These are phyloP conservation scores for Pomatorhinus ruficollis DNA, from an alignment of 2,113 vertebrate species.

Conservation along the genomic window DNA sequence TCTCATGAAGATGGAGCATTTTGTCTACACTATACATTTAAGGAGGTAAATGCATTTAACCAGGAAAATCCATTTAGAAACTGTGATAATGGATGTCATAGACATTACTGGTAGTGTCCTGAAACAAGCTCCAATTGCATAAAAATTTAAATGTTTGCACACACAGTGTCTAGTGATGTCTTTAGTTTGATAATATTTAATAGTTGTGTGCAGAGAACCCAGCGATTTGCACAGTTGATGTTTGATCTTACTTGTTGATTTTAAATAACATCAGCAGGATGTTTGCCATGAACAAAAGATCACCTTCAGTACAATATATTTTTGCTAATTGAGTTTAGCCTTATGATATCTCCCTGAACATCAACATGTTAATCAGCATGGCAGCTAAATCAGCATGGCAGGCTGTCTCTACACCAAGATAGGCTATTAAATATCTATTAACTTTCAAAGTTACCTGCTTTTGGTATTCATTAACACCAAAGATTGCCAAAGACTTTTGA, in stretches of 20 bases:
- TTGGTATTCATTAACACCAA: conserved; percentile 46
- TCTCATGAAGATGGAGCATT: background rate
- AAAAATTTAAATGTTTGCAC: background rate
- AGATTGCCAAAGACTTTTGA: background rate
- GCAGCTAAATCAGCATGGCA: conserved; percentile 63
- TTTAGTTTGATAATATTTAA: background rate
- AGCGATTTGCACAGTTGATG: background rate
- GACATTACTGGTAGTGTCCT: background rate
- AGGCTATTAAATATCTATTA: conserved; percentile 49
- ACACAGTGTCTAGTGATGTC: background rate
- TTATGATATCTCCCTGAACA: conserved; percentile 26
- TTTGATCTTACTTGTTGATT: background rate
- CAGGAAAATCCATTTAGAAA: background rate
- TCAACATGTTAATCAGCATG: conserved; percentile 13
- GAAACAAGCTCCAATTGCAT: background rate
- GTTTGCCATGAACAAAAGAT: conserved; percentile 22
- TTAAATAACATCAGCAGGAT: conserved; percentile 22
- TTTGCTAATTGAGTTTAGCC: conserved; percentile 40
- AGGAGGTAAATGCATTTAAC: background rate
- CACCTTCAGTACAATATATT: conserved; percentile 25
- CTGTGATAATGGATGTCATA: background rate
- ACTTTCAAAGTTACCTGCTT: conserved; percentile 58
- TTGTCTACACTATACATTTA: background rate
- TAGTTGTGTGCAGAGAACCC: background rate
- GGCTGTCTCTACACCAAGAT: conserved; percentile 12